Base-by-base conservation (phyloP, 2,888 invertebrate species). In the Aricia artaxerxes region DNA sequence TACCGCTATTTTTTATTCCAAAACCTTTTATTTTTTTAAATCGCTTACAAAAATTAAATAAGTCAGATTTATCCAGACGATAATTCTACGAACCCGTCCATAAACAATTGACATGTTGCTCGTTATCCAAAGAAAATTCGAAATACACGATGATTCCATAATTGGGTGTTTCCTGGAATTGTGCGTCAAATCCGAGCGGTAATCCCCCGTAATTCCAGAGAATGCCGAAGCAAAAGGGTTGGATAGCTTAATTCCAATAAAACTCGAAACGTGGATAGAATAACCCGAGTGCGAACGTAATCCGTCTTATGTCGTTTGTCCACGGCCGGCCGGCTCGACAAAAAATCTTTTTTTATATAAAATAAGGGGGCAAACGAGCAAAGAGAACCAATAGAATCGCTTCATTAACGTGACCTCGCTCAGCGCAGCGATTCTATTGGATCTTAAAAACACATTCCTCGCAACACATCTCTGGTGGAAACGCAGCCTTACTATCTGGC, bases 171-270 rank as follows among this genome's bases (percentile, higher is more conserved):
- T 77, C 81, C 81, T 77, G 80, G 81, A 80, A 82, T 79, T 77
- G 84, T 80, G 75, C 81, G 82, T 83, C 81, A 82, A 83, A 84
- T 83, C 86, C 87, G 89, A 89, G 87, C 86, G 85, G 84, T 82
- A 83, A 83, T 83, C 69, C 69, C 78, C 82, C 78, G 87, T 92
- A 92, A 93, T 91, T 92, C 90, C 82, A 80, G 80, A 85, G 89
- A 90, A 92, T 88, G 86, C 92, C 87, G 87, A 87, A 88, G 86
- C 87, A 86, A 93, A 75, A 92, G 93, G 93, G 92, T 92, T 92
- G 88, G 86, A 88, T 86, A 88, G 89, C 91, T 92, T 93, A 93
- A 92, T 92, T 89, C 92, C 90, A 91, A 92, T 92, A 91, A 92
- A 92, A 92, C 90, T 88, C 84, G 83, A 88, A 87, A 92, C 93